Percentiles rank a stretch among this genome's conserved stretches.
phyloP scores from a whole-genome alignment of 2,888 invertebrate species.

The Acanthococcus lagerstroemiae region DNA sequence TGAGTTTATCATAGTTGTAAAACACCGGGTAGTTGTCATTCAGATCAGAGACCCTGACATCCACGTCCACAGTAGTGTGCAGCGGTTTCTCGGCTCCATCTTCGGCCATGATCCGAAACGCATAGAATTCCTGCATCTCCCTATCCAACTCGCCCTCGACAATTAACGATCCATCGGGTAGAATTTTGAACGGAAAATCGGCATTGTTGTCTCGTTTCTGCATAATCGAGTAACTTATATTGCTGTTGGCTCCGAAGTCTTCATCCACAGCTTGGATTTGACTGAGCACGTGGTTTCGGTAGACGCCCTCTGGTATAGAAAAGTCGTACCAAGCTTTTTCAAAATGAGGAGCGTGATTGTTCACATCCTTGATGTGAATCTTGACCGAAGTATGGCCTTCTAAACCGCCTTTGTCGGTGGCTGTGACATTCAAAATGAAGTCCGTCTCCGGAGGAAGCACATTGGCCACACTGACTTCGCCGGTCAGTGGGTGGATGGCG shows the following conservation, averaged over 20 bases:
- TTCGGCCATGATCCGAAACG: slow-evolving; percentile 59
- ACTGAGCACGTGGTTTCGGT: slow-evolving; percentile 60
- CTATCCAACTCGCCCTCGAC: slow-evolving; percentile 68
- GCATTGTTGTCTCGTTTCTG: slow-evolving; percentile 41
- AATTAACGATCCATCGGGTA: slow-evolving; percentile 58
- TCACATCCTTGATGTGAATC: slow-evolving; percentile 66
- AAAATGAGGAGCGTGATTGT: slow-evolving; percentile 74
- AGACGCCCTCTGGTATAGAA: slow-evolving; percentile 67
- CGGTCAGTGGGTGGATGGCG: slow-evolving; percentile 62
- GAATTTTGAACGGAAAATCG: slow-evolving; percentile 58
- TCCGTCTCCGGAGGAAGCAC: slow-evolving; percentile 63
- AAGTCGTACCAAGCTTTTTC: slow-evolving; percentile 74
- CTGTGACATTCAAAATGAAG: slow-evolving; percentile 63
- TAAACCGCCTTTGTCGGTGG: slow-evolving; percentile 63
- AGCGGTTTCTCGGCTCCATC: slow-evolving; percentile 57
- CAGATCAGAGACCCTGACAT: slow-evolving; percentile 68
- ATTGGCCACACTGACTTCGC: slow-evolving; percentile 62
- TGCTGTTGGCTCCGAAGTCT: slow-evolving; percentile 70
- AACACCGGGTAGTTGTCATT: slow-evolving; percentile 77
- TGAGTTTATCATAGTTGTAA: slow-evolving; percentile 49
- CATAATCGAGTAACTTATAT: slow-evolving; percentile 55
- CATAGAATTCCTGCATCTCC: slow-evolving; percentile 59
- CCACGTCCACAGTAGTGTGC: slow-evolving; percentile 64
- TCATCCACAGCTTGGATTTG: slow-evolving; percentile 66
- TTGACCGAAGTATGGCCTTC: slow-evolving; percentile 57